phyloP scores from a whole-genome alignment of 2,888 invertebrate species.

The Trisateles emortualis region DNA sequence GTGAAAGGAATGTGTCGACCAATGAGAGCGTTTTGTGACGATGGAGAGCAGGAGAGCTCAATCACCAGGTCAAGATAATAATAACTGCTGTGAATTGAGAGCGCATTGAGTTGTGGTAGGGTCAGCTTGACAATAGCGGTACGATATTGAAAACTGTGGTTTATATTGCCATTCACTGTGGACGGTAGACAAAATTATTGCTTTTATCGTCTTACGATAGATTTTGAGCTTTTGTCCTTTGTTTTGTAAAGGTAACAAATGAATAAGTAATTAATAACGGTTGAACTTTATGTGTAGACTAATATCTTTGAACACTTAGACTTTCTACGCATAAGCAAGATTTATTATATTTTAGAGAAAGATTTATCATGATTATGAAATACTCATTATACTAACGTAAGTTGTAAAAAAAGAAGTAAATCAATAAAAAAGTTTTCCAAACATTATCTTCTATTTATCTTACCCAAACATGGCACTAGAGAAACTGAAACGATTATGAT shows the following conservation, averaged over 20 bases:
- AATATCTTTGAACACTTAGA: too few species aligned
- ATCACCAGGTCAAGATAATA: constrained; percentile 86
- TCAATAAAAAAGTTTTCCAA: constrained; percentile 58
- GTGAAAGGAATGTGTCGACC: constrained; percentile 68
- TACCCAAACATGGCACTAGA: constrained; percentile 74
- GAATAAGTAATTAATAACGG: neutral
- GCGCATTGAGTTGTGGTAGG: constrained; percentile 84
- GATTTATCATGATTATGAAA: constrained; percentile 3
- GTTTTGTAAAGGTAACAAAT: constrained; percentile 3
- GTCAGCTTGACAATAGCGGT: constrained; percentile 79
- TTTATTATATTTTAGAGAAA: too few species aligned
- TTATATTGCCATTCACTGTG: constrained; percentile 54
- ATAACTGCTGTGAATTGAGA: constrained; percentile 85
- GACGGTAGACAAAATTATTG: constrained; percentile 58
- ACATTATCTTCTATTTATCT: constrained; percentile 77
- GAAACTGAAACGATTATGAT: constrained; percentile 84
- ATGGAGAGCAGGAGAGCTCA: constrained; percentile 83
- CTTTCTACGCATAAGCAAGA: too few species aligned
- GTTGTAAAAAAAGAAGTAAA: constrained; percentile 51
- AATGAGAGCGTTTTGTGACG: constrained; percentile 65
- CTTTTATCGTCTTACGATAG: constrained; percentile 27
- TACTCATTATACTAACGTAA: constrained; percentile 33
- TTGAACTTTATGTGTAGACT: neutral
- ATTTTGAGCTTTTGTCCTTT: constrained; percentile 13
- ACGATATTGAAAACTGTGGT: constrained; percentile 72